A percentile compares a stretch with the other conserved stretches of the same genome.
Evolutionary conservation across 2,888 invertebrate genomes (phyloP).

Genomic region (Latrodectus elegans): DNA sequence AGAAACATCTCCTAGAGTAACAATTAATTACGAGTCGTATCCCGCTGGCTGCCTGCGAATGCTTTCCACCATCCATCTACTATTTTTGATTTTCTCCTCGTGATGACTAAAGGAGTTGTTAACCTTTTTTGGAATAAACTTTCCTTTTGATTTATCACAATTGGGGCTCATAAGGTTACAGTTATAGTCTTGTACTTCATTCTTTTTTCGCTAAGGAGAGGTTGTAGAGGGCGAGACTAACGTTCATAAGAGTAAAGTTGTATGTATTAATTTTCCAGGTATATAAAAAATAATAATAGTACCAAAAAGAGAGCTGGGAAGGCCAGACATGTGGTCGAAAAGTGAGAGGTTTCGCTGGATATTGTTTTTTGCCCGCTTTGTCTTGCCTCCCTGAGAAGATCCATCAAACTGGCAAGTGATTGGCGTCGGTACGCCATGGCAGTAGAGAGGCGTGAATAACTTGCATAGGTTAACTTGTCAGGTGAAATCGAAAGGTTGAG

Average conservation of each 20-base stretch:
- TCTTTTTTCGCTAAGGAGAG: no score
- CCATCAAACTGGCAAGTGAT: constrained; percentile 66
- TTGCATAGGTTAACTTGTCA: constrained; percentile 12
- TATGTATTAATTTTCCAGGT: background rate
- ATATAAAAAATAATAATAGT: background rate
- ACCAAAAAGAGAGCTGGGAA: background rate
- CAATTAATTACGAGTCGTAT: background rate
- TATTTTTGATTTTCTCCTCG: background rate
- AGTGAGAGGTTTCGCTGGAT: background rate
- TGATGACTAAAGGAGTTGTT: constrained; percentile 41
- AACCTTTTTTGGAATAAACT: constrained; percentile 16
- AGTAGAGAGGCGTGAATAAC: constrained; percentile 58
- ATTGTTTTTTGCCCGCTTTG: background rate
- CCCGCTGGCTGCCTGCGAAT: background rate
- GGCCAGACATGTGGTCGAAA: background rate
- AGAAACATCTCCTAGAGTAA: background rate
- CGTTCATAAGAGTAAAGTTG: background rate
- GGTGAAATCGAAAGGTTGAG: constrained; percentile 8
- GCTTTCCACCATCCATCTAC: background rate
- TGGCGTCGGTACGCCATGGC: constrained; percentile 32
- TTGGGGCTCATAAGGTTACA: background rate
- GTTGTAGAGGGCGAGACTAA: background rate
- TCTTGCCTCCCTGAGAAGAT: constrained; percentile 18
- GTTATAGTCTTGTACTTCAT: background rate
- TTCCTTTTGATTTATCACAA: background rate